A percentile compares a stretch with the other conserved stretches of the same genome.
phyloP scores from a whole-genome alignment of 2,888 invertebrate species.

The Drosophila tripunctata region DNA sequence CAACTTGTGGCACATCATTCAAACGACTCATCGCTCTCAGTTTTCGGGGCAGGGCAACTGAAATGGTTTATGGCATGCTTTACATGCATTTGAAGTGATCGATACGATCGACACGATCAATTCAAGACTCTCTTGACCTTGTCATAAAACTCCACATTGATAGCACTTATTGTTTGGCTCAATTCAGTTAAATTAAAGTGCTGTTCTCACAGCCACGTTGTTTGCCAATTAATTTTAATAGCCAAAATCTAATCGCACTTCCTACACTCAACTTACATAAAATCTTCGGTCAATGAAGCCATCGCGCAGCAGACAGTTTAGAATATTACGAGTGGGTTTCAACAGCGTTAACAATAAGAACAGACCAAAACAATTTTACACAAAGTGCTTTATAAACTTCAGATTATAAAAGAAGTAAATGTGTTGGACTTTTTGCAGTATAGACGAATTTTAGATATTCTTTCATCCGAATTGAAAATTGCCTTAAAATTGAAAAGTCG shows the following conservation, averaged over 20 bases:
- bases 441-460: slow-evolving; percentile 3
- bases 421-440: neutral
- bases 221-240: slow-evolving; percentile 69
- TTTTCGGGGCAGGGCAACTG: slow-evolving; percentile 29
- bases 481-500: too few species aligned
- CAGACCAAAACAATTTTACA: slow-evolving; percentile 7
- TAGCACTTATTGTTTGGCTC: slow-evolving; percentile 19
- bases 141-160: slow-evolving; percentile 28
- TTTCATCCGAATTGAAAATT: neutral
- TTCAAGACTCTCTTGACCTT: slow-evolving; percentile 65
- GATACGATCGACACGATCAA: slow-evolving; percentile 25
- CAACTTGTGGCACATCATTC: slow-evolving; percentile 65
- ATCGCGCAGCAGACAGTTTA: neutral
- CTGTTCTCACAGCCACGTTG: slow-evolving; percentile 14
- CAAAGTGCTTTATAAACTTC: slow-evolving; percentile 5
- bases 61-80: slow-evolving; percentile 31
- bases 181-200: slow-evolving; percentile 19
- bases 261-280: slow-evolving; percentile 21
- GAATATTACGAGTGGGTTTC: slow-evolving; percentile 4
- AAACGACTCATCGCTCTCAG: slow-evolving; percentile 27
- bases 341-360: slow-evolving; percentile 15
- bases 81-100: slow-evolving; percentile 39
- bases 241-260: slow-evolving; percentile 37
- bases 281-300: neutral
- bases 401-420: slow-evolving; percentile 18